Base-by-base conservation (phyloP, 2,888 invertebrate species). In the Macrophya alboannulata region DNA sequence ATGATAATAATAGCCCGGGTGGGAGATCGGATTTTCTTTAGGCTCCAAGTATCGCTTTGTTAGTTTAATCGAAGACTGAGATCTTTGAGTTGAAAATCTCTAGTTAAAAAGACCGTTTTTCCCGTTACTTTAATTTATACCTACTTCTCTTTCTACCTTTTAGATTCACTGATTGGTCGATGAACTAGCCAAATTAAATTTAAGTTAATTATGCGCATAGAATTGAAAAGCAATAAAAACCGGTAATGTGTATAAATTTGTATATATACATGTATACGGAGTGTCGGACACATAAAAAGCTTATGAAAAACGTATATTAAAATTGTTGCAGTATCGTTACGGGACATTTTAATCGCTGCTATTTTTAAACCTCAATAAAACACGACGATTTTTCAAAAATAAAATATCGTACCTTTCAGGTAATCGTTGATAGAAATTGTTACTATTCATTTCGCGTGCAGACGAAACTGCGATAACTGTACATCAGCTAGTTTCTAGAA, bases 161-260 rank as follows among this genome's bases (percentile, higher is more conserved):
- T 37, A 5, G 6, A 25, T 4, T n/a, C 31, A 12, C 81, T 15
- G 59, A 81, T 81, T 81, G 81, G 81, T 62, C 62, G 81, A 81
- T 62, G 6, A 21, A 81, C 37, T 25, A 15, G 43, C 62, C 21
- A 81, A 81, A 81, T 81, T 81, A 81, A 10, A 62, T 62, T 55
- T 43, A 8, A 51, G 25, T 81, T 81, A 81, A 81, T 81, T 81
- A 81, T 81, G 81, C 81, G 81, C 81, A 81, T 62, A 62, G 59
- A 21, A 43, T 59, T 62, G 40, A 43, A 81, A 40, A 81, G 81
- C 21, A 9, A 62, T 81, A 81, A 31, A 31, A 81, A 62, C 81
- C 81, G 62, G 81, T 62, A 81, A n/a, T n/a, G 3, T 55, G 55
- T 55, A 5, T 40, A 77, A 77, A 45, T 45, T 31, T 17, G 31